Conservation (phyloP, 2,113 vertebrate species). For the Stercorarius parasiticus region DNA sequence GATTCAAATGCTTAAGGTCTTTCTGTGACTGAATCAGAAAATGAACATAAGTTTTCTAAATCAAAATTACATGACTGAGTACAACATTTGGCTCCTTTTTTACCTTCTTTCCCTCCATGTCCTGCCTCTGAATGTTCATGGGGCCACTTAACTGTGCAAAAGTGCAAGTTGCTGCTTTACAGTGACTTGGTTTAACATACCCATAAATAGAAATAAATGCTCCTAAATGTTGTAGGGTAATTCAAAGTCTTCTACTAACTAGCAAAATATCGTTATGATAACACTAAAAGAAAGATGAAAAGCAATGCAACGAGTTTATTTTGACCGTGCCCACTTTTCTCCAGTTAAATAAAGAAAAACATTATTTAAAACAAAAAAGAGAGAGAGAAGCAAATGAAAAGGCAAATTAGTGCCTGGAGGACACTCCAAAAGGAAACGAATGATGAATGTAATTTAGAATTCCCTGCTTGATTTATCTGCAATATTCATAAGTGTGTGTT, state of each 20-base stretch:
- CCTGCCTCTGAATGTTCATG: neutral
- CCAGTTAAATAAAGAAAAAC: neutral
- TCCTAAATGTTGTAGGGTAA: neutral
- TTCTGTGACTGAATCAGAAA: neutral
- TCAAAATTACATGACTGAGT: neutral
- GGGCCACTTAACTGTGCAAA: neutral
- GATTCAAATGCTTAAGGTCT: neutral
- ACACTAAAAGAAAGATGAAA: neutral
- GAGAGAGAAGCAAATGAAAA: neutral
- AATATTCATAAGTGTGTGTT: constrained; percentile 18
- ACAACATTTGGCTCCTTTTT: neutral
- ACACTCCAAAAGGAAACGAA: constrained; percentile 15
- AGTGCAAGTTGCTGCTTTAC: neutral
- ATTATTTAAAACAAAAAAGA: neutral
- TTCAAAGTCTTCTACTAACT: neutral
- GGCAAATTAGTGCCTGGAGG: neutral
- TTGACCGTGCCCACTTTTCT: neutral
- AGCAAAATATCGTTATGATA: neutral
- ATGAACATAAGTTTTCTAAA: neutral
- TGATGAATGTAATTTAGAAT: neutral
- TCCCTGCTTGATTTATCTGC: neutral
- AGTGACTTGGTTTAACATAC: neutral
- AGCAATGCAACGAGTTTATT: neutral
- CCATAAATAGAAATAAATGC: neutral
- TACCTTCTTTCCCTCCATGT: neutral